Evolutionary conservation across 2,113 vertebrate genomes (phyloP), one percentile per base, ranked within the genome.

Genomic region (Engraulis encrasicolus): DNA sequence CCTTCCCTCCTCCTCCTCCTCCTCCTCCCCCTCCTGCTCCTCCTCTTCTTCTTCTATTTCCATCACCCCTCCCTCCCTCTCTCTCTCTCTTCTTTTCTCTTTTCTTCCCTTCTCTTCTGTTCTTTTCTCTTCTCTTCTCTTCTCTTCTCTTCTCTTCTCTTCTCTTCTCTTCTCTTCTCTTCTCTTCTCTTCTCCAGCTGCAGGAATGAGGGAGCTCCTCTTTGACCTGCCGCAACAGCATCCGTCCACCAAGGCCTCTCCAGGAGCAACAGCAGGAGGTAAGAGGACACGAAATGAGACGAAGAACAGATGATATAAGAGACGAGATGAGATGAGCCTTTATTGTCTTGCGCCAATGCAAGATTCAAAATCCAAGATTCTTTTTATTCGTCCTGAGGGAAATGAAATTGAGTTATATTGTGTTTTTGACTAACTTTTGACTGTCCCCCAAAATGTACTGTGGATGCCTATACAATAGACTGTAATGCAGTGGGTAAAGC

Each of bases 141-240:
- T 19, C 14, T 54, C 50, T 19, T 4, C 20, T 19, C 14, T 1
- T 36, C 74, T 83, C 11, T n/a, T 49, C 18, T 52, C 40, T n/a
- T 4, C 40, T 52, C 71, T 50, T 1, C 18, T 34, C n/a, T 38
- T 1, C 48, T 15, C 66, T 87, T 50, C 17, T 89, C 2, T 17
- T 66, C 58, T 34, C 19, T n/a, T n/a, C n/a, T 9, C 40, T 45
- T 45, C 40, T 45, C 9, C 40, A 9, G 40, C 9, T 45, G 12
- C 74, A 81, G 71, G 31, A 15, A 78, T 82, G 78, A 78, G 79
- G n/a, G 79, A 12, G 49, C 87, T n/a, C 38, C 86, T 80, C 48
- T 84, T 78, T 0, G 88, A 54, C 0, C 86, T 61, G 36, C 18
- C 27, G 50, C 79, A 36, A 40, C 94, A 92, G 74, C n/a, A n/a